Evolutionary conservation across 2,888 invertebrate genomes (phyloP).

Genomic region (Synergus umbraculus): DNA sequence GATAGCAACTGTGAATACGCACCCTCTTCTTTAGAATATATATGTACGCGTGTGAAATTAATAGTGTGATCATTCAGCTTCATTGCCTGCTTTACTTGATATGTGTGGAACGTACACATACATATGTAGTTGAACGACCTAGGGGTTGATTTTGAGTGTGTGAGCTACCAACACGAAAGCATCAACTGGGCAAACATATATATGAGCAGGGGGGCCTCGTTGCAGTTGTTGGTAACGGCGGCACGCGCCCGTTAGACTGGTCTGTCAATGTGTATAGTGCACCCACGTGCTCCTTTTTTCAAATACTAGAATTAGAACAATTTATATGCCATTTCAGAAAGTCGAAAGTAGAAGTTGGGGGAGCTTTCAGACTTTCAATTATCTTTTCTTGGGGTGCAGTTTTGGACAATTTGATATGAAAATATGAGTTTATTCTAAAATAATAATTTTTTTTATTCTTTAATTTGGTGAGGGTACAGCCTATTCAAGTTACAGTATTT

Average conservation of each 20-base stretch:
- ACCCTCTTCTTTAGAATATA: slow-evolving; percentile 5
- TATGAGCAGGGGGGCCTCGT: slow-evolving; percentile 50
- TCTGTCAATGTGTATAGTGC: slow-evolving; percentile 60
- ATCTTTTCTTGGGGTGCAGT: too few relatives aligned
- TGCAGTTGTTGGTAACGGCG: slow-evolving; percentile 68
- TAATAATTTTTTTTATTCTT: too few relatives aligned
- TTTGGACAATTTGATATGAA: too few relatives aligned
- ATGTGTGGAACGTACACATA: neutral
- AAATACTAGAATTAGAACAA: neutral
- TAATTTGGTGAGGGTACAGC: too few relatives aligned
- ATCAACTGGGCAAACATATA: slow-evolving; percentile 34
- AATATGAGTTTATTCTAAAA: too few relatives aligned
- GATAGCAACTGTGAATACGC: slow-evolving; percentile 15
- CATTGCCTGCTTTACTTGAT: slow-evolving; percentile 31
- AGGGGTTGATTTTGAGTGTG: slow-evolving; percentile 28
- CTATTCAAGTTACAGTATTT: too few relatives aligned
- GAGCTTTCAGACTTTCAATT: too few relatives aligned
- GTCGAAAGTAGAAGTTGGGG: too few relatives aligned
- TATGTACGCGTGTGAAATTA: slow-evolving; percentile 31
- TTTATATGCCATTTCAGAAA: too few relatives aligned
- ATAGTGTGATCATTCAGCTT: slow-evolving; percentile 38
- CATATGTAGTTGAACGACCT: slow-evolving; percentile 6
- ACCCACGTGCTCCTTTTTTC: slow-evolving; percentile 53
- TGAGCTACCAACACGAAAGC: slow-evolving; percentile 28
- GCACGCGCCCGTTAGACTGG: slow-evolving; percentile 68